Evolutionary conservation across 2,888 invertebrate species (phyloP).

Genomic region (Arrhopalites spinosus): DNA sequence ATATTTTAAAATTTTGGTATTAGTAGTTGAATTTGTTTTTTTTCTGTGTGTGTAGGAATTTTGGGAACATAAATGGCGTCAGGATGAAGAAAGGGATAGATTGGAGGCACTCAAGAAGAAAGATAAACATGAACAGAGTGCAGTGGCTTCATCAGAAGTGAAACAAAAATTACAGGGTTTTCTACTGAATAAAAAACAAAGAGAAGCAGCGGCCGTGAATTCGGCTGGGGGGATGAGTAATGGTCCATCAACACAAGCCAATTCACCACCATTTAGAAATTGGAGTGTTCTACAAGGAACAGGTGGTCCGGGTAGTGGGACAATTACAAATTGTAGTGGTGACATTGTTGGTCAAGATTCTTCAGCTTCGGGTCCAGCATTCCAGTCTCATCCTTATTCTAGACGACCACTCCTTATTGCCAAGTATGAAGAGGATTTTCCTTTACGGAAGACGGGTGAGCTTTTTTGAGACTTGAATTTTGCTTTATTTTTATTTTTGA

Average conservation of each 20-base stretch:
- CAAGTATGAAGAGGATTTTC: slow-evolving; percentile 79
- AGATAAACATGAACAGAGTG: slow-evolving; percentile 93
- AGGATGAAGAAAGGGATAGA: slow-evolving; percentile 68
- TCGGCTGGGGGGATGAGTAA: slow-evolving; percentile 28
- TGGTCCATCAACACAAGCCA: neutral
- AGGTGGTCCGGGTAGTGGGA: slow-evolving; percentile 2
- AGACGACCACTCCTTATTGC: slow-evolving; percentile 60
- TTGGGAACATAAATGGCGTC: slow-evolving; percentile 69
- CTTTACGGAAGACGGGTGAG: slow-evolving; percentile 91
- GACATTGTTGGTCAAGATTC: neutral
- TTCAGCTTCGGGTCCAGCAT: neutral
- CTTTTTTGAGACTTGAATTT: slow-evolving; percentile 29
- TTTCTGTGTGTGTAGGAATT: slow-evolving; percentile 67
- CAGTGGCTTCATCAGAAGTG: slow-evolving; percentile 93
- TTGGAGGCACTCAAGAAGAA: slow-evolving; percentile 87
- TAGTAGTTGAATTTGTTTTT: neutral
- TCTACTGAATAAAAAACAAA: slow-evolving; percentile 77
- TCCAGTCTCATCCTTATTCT: slow-evolving; percentile 5
- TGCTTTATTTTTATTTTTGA: neutral
- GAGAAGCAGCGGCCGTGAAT: slow-evolving; percentile 71
- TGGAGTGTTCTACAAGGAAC: slow-evolving; percentile 44
- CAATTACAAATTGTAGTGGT: neutral
- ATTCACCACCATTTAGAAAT: slow-evolving; percentile 44
- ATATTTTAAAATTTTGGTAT: too few species aligned
- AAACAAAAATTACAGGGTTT: slow-evolving; percentile 89